Conservation (phyloP, 2,888 invertebrate genomes). For the Archips crataeganus region DNA sequence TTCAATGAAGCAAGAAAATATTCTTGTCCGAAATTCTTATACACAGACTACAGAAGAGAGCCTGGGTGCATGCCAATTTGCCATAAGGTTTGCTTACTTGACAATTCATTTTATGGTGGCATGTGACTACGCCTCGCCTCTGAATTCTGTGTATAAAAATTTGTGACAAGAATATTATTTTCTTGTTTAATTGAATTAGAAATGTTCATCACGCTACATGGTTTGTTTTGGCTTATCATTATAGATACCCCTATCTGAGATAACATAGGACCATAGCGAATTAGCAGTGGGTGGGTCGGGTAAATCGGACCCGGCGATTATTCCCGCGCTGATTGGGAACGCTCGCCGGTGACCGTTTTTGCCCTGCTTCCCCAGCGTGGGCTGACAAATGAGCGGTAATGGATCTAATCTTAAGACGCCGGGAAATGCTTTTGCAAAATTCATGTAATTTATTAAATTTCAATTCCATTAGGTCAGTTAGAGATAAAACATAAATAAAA, state of each 20-base stretch:
- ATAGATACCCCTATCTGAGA: background rate
- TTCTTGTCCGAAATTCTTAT: too few relatives aligned
- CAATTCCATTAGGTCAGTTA: background rate
- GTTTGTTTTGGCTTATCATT: background rate
- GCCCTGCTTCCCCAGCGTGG: conserved; percentile 9
- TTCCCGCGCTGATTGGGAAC: conserved; percentile 10
- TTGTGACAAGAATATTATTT: too few relatives aligned
- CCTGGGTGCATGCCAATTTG: too few relatives aligned
- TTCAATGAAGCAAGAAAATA: too few relatives aligned
- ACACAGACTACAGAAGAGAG: too few relatives aligned
- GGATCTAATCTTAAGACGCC: background rate
- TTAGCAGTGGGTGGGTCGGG: background rate
- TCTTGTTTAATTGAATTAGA: too few relatives aligned
- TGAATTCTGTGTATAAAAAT: too few relatives aligned
- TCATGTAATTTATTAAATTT: background rate
- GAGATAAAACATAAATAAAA: too few relatives aligned
- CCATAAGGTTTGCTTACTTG: too few relatives aligned
- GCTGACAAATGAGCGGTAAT: background rate
- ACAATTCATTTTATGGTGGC: too few relatives aligned
- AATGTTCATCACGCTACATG: too few relatives aligned
- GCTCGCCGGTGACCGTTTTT: conserved; percentile 8
- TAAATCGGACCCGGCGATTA: conserved; percentile 7
- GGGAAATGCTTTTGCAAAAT: background rate
- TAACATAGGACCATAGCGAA: background rate
- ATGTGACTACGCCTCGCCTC: too few relatives aligned